Evolutionary conservation across 2,888 invertebrate genomes (phyloP).

Genomic region (Cephonodes hylas): DNA sequence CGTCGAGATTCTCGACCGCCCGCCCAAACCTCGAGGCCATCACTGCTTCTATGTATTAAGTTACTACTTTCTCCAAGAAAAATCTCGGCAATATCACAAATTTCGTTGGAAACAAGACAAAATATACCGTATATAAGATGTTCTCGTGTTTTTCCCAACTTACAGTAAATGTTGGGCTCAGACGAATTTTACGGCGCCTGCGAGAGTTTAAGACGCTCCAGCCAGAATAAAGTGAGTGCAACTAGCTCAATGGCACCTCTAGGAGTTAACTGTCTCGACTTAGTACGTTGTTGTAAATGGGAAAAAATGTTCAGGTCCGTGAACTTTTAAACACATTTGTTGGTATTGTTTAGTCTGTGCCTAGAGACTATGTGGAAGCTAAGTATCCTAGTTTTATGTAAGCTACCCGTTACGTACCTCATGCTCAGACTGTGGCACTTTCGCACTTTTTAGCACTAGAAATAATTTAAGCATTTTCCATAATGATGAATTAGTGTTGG

Average conservation of each 20-base stretch:
- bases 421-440: no score
- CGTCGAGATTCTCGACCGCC: no score
- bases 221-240: background rate
- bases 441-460: no score
- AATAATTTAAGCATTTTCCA: no score
- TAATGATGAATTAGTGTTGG: no score
- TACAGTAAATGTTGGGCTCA: background rate
- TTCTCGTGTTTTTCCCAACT: background rate
- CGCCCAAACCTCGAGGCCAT: no score
- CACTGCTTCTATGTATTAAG: no score
- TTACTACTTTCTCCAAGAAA: no score
- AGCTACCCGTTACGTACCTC: no score
- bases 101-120: background rate
- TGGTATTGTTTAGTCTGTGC: background rate
- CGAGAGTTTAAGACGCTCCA: background rate
- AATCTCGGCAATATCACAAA: background rate
- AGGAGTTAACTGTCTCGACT: slow-evolving; percentile 6
- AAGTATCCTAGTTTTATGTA: no score
- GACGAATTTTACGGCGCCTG: background rate
- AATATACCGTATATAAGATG: background rate
- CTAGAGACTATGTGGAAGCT: no score
- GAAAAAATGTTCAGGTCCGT: background rate
- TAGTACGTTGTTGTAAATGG: background rate
- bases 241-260: background rate
- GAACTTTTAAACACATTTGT: background rate